Evolutionary conservation across 2,888 invertebrate genomes (phyloP).

Genomic region (Luperina nickerlii): DNA sequence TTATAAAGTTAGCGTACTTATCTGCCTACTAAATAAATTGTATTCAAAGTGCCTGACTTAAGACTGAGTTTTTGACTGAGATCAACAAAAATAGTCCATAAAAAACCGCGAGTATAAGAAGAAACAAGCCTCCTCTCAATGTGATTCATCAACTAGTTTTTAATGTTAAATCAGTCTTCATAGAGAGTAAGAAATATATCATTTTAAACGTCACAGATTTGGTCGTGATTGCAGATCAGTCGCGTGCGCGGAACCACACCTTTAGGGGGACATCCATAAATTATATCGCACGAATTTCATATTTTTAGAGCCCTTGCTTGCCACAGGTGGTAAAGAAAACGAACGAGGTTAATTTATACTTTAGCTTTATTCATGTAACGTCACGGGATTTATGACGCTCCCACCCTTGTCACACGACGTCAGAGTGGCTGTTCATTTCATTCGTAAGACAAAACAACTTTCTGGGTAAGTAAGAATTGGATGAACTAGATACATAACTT

Average conservation of each 20-base stretch:
- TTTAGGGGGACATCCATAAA: slow-evolving; percentile 4
- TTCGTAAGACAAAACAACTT: no score
- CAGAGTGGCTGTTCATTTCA: no score
- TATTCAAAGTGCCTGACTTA: slow-evolving; percentile 48
- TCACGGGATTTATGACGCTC: neutral
- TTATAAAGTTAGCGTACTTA: neutral
- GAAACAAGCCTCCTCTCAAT: slow-evolving; percentile 44
- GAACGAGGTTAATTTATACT: neutral
- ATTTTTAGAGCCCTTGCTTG: neutral
- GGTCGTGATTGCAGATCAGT: slow-evolving; percentile 27
- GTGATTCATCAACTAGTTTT: slow-evolving; percentile 34
- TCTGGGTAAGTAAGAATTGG: no score
- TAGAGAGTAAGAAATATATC: slow-evolving; percentile 1
- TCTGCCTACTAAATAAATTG: slow-evolving; percentile 18
- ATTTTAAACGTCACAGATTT: neutral
- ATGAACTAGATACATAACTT: no score
- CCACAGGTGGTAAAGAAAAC: neutral
- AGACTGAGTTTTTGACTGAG: slow-evolving; percentile 52
- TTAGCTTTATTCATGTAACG: neutral
- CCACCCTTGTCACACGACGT: neutral
- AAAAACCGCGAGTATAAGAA: slow-evolving; percentile 9
- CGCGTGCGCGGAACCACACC: slow-evolving; percentile 43
- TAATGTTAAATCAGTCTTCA: slow-evolving; percentile 31
- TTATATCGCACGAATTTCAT: neutral
- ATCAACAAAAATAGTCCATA: slow-evolving; percentile 16